Evolutionary conservation across 2,888 invertebrate species (phyloP), one percentile per base, ranked within the genome.

Genomic region (Machimus rusticus): DNA sequence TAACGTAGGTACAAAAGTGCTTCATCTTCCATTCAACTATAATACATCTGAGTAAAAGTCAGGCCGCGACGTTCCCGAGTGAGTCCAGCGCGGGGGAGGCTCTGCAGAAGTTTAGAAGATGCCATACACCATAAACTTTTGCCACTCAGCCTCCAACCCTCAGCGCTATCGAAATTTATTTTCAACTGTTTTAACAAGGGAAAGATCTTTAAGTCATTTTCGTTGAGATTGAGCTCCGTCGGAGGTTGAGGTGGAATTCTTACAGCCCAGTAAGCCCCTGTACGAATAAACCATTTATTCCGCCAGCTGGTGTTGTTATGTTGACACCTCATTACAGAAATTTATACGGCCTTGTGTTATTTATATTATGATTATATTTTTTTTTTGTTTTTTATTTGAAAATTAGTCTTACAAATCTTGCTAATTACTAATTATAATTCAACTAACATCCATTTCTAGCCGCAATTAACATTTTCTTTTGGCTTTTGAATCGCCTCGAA

Each of bases 281-380:
- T 37, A 19, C n/a, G 39, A 77, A 37, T 19, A 79, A 79, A 79
- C 88, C 77, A 84, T 88, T 87, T 87, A 78, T 81, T 55, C 74
- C 82, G 78, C 74, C 88, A 88, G 76, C 87, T 86, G 79, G 77
- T 78, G 84, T 84, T 87, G 74, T 84, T 87, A 88, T 78, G 88
- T 88, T 88, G 88, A 87, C 87, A 86, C 87, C 86, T 88, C 87
- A 88, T 88, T 86, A 77, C 86, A 84, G 34, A 78, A 88, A 88
- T 88, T 88, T 88, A 88, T 87, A 87, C 79, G 31, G n/a, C 51
- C 43, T 51, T 79, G 55, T 79, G 51, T 51, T 86, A 84, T 57
- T 88, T 88, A 88, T 88, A 84, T 88, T 84, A 88, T 87, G 84
- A 86, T 87, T 88, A 88, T 88, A 86, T 84, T 8, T 16, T 16